Evolutionary conservation across 2,888 invertebrate genomes (phyloP).

Genomic region (Lasioglossum malachurum): DNA sequence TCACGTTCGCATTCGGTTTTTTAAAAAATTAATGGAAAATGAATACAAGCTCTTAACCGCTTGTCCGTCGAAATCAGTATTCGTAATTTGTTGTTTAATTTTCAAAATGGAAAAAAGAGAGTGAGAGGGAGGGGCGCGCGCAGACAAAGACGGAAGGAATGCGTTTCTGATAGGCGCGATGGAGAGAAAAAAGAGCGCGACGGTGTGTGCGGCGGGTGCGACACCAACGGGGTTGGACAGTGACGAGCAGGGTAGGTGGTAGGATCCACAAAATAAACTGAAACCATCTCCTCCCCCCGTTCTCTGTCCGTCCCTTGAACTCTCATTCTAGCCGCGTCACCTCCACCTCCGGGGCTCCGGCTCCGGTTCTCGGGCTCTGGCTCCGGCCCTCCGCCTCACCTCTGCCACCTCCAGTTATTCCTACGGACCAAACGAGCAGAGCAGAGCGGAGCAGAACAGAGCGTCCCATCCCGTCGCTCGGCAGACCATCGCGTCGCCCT

Average conservation of each 20-base stretch:
- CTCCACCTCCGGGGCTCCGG: conserved; percentile 66
- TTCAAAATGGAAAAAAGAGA: not conserved
- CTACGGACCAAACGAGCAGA: conserved; percentile 40
- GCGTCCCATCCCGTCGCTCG: conserved; percentile 54
- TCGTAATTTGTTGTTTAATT: too few species aligned
- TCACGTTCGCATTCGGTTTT: not conserved
- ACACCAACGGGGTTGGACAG: conserved; percentile 78
- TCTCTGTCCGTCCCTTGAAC: conserved; percentile 61
- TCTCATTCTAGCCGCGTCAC: conserved; percentile 70
- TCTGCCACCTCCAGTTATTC: conserved; percentile 68
- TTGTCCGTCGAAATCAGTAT: too few species aligned
- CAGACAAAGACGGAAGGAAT: conserved; percentile 31
- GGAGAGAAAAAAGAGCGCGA: conserved; percentile 56
- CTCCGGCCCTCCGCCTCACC: conserved; percentile 60
- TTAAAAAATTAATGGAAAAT: not conserved
- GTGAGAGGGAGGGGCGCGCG: too few species aligned
- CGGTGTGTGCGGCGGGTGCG: conserved; percentile 58
- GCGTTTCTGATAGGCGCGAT: conserved; percentile 49
- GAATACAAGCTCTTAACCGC: not conserved
- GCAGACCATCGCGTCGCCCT: conserved; percentile 46
- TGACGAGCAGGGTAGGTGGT: conserved; percentile 79
- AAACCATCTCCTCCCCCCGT: conserved; percentile 74
- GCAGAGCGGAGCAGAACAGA: not conserved
- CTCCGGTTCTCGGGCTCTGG: conserved; percentile 32
- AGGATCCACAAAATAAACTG: conserved; percentile 83